These are phyloP conservation scores for Characodon lateralis DNA, from an alignment of 2,797 vertebrate species.

Conservation along the genomic window DNA sequence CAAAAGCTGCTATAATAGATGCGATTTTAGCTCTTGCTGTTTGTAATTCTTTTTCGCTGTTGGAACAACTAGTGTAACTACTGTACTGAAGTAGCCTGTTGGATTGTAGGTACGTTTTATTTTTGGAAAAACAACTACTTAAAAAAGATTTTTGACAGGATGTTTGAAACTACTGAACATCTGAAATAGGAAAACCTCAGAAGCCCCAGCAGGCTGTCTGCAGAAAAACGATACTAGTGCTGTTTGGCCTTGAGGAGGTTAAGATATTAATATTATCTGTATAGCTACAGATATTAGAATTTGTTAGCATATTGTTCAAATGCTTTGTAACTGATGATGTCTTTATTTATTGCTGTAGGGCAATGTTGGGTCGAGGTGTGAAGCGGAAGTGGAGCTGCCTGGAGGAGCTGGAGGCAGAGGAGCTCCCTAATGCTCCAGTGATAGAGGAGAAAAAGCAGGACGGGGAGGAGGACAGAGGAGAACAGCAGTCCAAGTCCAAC, in stretches of 20 bases:
- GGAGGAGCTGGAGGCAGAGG: slow-evolving; percentile 74
- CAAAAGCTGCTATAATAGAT: not conserved
- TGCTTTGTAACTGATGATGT: not conserved
- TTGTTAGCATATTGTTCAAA: not conserved
- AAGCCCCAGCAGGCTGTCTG: not conserved
- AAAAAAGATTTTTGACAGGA: not conserved
- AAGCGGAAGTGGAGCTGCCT: slow-evolving; percentile 87
- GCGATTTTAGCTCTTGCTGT: not conserved
- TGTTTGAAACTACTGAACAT: not conserved
- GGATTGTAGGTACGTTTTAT: not conserved
- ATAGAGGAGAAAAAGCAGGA: slow-evolving; percentile 34
- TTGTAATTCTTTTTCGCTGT: not conserved
- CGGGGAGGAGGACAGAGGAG: slow-evolving; percentile 64
- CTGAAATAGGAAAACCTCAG: not conserved
- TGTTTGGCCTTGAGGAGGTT: not conserved
- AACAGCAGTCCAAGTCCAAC: slow-evolving; percentile 63
- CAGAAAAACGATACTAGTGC: not conserved
- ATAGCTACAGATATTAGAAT: no score
- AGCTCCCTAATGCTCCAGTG: slow-evolving; percentile 4
- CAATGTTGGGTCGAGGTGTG: slow-evolving; percentile 89
- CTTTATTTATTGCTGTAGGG: slow-evolving; percentile 54
- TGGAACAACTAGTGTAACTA: not conserved
- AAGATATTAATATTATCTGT: slow-evolving; percentile 7
- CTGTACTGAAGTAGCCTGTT: not conserved
- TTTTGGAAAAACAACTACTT: not conserved